Base-by-base conservation (phyloP, 2,888 invertebrate genomes). In the Pristionchus mayeri region DNA sequence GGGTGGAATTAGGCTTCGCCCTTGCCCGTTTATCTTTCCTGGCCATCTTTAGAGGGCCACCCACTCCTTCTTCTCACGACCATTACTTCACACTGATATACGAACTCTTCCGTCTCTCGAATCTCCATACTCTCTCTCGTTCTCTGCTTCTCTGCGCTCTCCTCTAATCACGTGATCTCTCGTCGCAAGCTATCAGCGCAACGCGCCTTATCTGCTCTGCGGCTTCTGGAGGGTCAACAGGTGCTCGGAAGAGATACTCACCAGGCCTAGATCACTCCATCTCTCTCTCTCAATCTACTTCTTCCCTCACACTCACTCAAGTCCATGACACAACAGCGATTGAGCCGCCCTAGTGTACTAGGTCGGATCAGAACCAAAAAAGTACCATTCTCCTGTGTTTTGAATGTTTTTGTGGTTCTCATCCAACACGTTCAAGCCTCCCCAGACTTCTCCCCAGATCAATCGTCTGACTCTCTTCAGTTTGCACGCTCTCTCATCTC, bases 221-320 rank as follows among this genome's bases (percentile, higher is more conserved):
- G 21, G 40, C 21, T 40, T 67, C 40, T 3, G 24, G 24, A 37
- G 71, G 71, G 71, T 71, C 71, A 71, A 71, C 71, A 71, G 71
- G 71, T 71, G 71, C 40, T 71, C n/a, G 71, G 40, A 71, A 44
- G 24, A 67, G 67, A 67, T 67, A 71, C 71, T 40, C 71, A 71
- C 71, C 34, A 30, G 63, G 63, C 18, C 63, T n/a, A n/a, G n/a
- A n/a, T n/a, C n/a, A n/a, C n/a, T n/a, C n/a, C n/a, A n/a, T n/a
- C 57, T 63, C 63, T 27, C 57, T 63, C 63, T 27, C 63, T 63
- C 34, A 30, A 63, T 63, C 63, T 63, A 30, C 40, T 40, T n/a
- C n/a, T n/a, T 71, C 40, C 21, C 30, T 71, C 71, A 16, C 54
- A 6, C 40, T 71, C 37, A 71, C 40, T 71, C 37, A 30, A 57